Evolutionary conservation across 2,113 vertebrate species (phyloP).

Genomic region (Corythornis vintsioides): DNA sequence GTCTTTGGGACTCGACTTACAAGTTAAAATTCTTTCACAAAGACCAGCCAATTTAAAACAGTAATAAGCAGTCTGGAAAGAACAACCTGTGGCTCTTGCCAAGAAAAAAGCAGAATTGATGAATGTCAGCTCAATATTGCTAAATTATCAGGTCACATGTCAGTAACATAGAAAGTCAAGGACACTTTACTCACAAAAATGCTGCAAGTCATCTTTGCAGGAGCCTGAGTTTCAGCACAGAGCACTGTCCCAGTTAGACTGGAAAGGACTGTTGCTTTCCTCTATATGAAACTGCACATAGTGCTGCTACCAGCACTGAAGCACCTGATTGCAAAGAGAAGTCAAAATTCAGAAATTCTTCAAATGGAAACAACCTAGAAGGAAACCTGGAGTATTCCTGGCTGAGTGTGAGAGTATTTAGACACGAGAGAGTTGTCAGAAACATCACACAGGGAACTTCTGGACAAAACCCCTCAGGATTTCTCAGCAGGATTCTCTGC

Average conservation of each 20-base stretch:
- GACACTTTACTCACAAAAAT: not conserved
- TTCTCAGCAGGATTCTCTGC: not conserved
- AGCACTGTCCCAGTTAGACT: not conserved
- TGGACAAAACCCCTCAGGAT: not conserved
- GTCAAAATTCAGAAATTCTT: not conserved
- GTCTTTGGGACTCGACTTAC: not conserved
- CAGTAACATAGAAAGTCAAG: not conserved
- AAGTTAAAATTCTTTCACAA: slow-evolving; percentile 22
- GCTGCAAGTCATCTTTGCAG: not conserved
- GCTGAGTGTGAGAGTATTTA: not conserved
- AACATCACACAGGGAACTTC: not conserved
- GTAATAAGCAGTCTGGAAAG: not conserved
- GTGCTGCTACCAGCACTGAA: not conserved
- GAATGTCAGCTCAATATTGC: not conserved
- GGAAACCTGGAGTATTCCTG: not conserved
- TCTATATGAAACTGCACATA: not conserved
- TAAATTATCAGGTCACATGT: not conserved
- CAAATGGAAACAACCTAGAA: not conserved
- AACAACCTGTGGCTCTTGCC: not conserved
- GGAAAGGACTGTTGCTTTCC: not conserved
- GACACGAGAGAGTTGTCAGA: not conserved
- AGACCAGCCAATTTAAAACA: not conserved
- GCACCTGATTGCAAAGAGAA: slow-evolving; percentile 5
- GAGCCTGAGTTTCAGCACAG: not conserved
- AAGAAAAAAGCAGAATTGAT: not conserved